Conservation (phyloP, 2,888 invertebrate genomes). For the Heteromyza rotundicornis region DNA sequence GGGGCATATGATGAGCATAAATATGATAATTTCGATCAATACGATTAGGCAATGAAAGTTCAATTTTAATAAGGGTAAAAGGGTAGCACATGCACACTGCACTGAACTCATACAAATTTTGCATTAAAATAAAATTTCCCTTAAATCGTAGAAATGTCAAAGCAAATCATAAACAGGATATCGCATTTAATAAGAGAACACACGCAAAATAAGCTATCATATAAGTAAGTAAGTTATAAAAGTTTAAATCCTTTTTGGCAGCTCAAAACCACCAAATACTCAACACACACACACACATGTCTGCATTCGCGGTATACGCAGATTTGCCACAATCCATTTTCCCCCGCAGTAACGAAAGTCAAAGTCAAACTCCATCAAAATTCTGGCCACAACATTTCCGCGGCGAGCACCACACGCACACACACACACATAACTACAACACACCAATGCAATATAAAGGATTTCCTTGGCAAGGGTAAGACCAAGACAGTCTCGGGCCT, state of each 20-base stretch:
- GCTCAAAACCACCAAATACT: not conserved
- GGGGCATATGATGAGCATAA: not conserved
- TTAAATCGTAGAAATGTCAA: slow-evolving; percentile 46
- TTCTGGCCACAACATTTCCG: slow-evolving; percentile 48
- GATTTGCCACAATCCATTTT: slow-evolving; percentile 4
- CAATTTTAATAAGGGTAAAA: too few species aligned
- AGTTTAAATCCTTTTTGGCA: not conserved
- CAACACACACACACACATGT: not conserved
- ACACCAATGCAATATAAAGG: too few species aligned
- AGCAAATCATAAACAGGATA: slow-evolving; percentile 51
- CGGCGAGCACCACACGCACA: not conserved
- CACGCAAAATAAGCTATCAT: not conserved
- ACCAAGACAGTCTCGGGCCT: too few species aligned
- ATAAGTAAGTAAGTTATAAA: not conserved
- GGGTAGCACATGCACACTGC: too few species aligned
- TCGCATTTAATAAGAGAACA: slow-evolving; percentile 40
- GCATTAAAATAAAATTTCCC: not conserved
- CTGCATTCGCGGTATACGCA: not conserved
- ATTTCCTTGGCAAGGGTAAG: too few species aligned
- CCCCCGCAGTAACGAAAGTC: not conserved
- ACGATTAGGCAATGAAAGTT: not conserved
- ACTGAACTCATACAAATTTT: too few species aligned
- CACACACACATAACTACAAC: too few species aligned
- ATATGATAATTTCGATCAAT: not conserved
- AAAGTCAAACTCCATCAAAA: slow-evolving; percentile 49